Percentiles rank a stretch among this genome's conserved stretches.
Conservation (phyloP, 2,797 vertebrate genomes). For the Danio kyathit region DNA sequence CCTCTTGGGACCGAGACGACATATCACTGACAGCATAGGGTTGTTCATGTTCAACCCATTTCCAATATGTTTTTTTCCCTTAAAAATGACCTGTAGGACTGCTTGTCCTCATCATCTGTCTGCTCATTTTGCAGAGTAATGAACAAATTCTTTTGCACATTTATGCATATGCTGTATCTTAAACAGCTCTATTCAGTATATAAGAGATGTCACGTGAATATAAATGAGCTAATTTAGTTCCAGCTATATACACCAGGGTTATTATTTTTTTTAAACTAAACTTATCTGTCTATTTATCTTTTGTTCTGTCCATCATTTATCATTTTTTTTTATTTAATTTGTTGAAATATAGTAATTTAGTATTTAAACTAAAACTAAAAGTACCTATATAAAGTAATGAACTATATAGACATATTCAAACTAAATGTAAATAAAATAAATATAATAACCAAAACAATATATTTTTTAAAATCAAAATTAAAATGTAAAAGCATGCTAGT, state of each 20-base stretch:
- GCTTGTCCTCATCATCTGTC: neutral
- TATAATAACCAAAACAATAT: too few relatives aligned
- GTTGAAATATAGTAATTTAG: too few relatives aligned
- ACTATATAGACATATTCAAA: too few relatives aligned
- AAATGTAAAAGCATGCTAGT: too few relatives aligned
- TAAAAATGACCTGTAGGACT: neutral
- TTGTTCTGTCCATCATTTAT: too few relatives aligned
- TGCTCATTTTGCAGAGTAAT: neutral
- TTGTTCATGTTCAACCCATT: constrained; percentile 1
- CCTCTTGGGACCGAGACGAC: constrained; percentile 42
- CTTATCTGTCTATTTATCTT: neutral
- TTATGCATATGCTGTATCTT: neutral
- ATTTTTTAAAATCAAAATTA: too few relatives aligned
- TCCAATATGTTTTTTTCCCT: constrained; percentile 1
- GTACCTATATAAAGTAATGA: too few relatives aligned
- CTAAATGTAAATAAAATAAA: too few relatives aligned
- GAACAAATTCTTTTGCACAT: neutral
- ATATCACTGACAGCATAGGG: constrained; percentile 20
- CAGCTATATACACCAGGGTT: neutral
- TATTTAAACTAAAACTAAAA: too few relatives aligned
- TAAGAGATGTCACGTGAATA: neutral
- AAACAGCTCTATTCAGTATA: neutral
- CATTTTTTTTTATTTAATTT: too few relatives aligned
- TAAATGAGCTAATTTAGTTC: neutral
- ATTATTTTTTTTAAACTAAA: neutral